phyloP scores from a whole-genome alignment of 2,888 invertebrate genomes.

The Harpagoxenus sublaevis region DNA sequence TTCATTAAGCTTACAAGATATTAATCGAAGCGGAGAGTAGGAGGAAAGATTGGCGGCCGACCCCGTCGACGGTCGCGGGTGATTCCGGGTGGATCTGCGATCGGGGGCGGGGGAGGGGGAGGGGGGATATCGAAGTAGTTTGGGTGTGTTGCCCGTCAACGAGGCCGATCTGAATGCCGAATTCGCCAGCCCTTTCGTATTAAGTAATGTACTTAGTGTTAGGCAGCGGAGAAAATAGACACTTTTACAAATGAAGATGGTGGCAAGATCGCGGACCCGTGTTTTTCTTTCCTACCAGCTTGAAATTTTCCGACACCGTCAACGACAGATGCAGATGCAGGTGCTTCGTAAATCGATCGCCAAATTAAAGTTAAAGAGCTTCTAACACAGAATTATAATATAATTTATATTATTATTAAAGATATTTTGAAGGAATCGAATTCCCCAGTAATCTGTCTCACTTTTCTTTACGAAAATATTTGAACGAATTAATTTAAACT shows the following conservation, averaged over 20 bases:
- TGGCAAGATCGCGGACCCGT: constrained; percentile 73
- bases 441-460: not conserved
- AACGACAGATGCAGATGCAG: constrained; percentile 29
- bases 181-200: constrained; percentile 67
- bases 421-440: not conserved
- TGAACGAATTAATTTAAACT: constrained; percentile 9
- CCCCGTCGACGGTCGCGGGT: constrained; percentile 60
- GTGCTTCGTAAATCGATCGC: constrained; percentile 10
- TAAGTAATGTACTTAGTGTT: constrained; percentile 68
- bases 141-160: constrained; percentile 52
- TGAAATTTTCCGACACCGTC: constrained; percentile 2
- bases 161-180: constrained; percentile 65
- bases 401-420: not conserved
- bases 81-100: constrained; percentile 1
- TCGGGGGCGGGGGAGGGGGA: not conserved
- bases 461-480: not conserved
- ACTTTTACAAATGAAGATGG: constrained; percentile 77
- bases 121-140: not conserved
- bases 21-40: constrained; percentile 83
- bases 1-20: constrained; percentile 84
- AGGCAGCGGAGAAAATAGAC: constrained; percentile 80
- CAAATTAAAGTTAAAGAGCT: not conserved
- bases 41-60: constrained; percentile 77
- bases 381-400: not conserved
- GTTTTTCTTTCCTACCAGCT: constrained; percentile 41